Evolutionary conservation across 2,888 invertebrate genomes (phyloP).

Genomic region (Hetaerina titia): DNA sequence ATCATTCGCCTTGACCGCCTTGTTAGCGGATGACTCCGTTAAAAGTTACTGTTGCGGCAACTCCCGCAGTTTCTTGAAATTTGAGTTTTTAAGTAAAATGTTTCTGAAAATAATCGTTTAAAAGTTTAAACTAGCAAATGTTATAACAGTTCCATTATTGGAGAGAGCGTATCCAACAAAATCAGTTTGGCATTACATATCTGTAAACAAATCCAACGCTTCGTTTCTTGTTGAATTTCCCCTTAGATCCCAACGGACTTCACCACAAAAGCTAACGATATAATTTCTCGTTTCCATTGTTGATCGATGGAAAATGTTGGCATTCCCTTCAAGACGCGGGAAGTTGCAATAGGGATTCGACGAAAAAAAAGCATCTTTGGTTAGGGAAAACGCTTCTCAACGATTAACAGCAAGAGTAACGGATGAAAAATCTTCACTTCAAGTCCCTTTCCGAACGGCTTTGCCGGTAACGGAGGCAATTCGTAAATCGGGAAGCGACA

Average conservation of each 20-base stretch:
- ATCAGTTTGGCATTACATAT: too few relatives aligned
- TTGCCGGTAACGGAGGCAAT: not conserved
- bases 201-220: not conserved
- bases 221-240: not conserved
- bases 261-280: not conserved
- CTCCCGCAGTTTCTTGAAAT: too few relatives aligned
- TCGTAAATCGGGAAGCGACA: not conserved
- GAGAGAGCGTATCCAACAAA: too few relatives aligned
- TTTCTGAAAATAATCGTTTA: too few relatives aligned
- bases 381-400: not conserved
- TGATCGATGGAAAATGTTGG: not conserved
- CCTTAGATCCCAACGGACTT: not conserved
- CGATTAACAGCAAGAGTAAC: conserved; percentile 1
- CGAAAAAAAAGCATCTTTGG: not conserved
- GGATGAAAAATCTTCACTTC: not conserved
- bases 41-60: too few relatives aligned
- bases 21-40: too few relatives aligned
- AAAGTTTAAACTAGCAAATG: too few relatives aligned
- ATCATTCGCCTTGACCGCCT: too few relatives aligned
- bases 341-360: not conserved
- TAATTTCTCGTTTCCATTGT: not conserved
- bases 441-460: not conserved
- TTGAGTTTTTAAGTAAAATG: too few relatives aligned
- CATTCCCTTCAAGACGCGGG: not conserved
- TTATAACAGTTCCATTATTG: too few relatives aligned